Base-by-base conservation (phyloP, 2,113 vertebrate species). In the Ceyx cyanopectus region DNA sequence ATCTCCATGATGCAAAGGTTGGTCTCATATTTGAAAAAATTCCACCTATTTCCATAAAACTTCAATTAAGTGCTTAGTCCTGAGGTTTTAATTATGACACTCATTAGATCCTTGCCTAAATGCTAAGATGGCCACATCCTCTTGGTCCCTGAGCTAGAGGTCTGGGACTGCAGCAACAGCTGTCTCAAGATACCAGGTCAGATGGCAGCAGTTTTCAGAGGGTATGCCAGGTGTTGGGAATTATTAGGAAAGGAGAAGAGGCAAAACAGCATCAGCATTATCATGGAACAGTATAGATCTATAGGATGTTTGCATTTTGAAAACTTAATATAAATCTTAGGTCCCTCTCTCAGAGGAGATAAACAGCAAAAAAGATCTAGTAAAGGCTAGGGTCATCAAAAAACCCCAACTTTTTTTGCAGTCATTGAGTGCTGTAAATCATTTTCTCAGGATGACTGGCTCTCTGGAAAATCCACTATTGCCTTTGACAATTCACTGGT, bases 401-500 rank as follows among this genome's bases (percentile, higher is more conserved):
- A 85, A 60, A 73, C 74, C 16, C 15, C 10, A 90, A 77, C 6
- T 69, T 34, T 81, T 81, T 66, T 91, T 91, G 30, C 37, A 83
- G 46, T 23, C 67, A 85, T 18, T 90, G 90, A 95, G 26, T 85
- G 63, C n/a, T 94, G 76, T 67, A 85, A 92, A 78, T 83, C 60
- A 85, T 85, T 94, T 90, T 95, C 37, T 43, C 60, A 60, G 40
- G 19, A 66, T 87, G 68, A 63, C 41, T 90, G 15, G 4, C 26
- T 93, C 72, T 70, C 79, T 87, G 76, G 46, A 92, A 73, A 40
- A 87, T 77, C 43, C 61, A 40, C 12, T 10, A 77, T 85, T 95
- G 57, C 75, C 87, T 95, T 87, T 94, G 90, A 91, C 76, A 85
- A 93, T 80, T 94, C 72, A 83, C 29, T 83, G 14, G 14, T 80